Percentiles rank a stretch among this genome's conserved stretches.
phyloP scores from a whole-genome alignment of 2,888 invertebrate genomes.

The Trilocha varians region DNA sequence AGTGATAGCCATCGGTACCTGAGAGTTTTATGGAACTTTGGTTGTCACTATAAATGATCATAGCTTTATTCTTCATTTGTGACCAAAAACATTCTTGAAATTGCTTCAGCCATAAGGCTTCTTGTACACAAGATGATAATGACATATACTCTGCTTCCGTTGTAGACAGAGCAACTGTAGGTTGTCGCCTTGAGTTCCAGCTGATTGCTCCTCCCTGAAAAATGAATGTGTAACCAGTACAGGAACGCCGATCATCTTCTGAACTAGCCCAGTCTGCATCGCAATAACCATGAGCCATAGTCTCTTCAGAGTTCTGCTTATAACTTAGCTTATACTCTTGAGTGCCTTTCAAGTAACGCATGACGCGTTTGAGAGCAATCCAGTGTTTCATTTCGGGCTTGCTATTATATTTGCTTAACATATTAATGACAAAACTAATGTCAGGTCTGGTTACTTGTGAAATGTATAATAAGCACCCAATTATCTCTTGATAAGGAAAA shows the following conservation, averaged over 20 bases:
- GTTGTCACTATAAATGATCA: slow-evolving; percentile 13
- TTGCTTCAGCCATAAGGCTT: slow-evolving; percentile 14
- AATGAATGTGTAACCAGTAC: too few species aligned
- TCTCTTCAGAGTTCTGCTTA: slow-evolving; percentile 2
- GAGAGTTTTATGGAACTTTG: slow-evolving; percentile 14
- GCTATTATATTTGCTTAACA: slow-evolving; percentile 16
- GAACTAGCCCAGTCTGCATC: slow-evolving; percentile 26
- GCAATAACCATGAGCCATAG: slow-evolving; percentile 14
- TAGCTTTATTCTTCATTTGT: slow-evolving; percentile 1
- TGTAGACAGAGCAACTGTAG: too few species aligned
- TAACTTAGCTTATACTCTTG: slow-evolving; percentile 8
- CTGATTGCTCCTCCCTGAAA: slow-evolving; percentile 17
- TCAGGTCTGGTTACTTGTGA: slow-evolving; percentile 16
- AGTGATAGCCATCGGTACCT: slow-evolving; percentile 8
- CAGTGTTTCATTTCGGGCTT: slow-evolving; percentile 16
- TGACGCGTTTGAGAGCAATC: slow-evolving; percentile 13
- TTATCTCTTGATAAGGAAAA: slow-evolving; percentile 10
- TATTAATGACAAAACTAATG: slow-evolving; percentile 15
- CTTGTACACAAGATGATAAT: slow-evolving; percentile 13
- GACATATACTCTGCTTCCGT: slow-evolving; percentile 19
- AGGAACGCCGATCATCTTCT: too few species aligned
- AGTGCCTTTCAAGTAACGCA: slow-evolving; percentile 18
- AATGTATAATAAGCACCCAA: slow-evolving; percentile 13
- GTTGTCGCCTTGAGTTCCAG: slow-evolving; percentile 18
- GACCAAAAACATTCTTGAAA: slow-evolving; percentile 10